Conservation (phyloP, 2,888 invertebrate genomes). For the Rhogogaster chlorosoma region DNA sequence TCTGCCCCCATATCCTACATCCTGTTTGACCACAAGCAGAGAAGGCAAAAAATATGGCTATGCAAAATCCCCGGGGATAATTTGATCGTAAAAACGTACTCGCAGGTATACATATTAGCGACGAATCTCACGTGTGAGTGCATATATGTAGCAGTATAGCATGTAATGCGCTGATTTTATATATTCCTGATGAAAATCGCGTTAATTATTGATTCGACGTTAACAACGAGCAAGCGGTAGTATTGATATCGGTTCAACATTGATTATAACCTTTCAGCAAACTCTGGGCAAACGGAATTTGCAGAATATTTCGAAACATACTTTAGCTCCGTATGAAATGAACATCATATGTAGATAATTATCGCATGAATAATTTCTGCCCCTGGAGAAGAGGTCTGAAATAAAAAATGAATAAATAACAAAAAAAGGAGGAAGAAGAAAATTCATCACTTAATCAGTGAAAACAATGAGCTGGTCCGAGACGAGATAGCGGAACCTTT, state of each 20-base stretch:
- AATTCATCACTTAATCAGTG: not conserved
- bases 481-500: not conserved
- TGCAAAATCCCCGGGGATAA: not conserved
- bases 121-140: not conserved
- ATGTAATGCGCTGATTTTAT: not conserved
- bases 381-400: too few relatives aligned
- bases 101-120: not conserved
- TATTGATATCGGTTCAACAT: conserved; percentile 1
- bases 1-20: not conserved
- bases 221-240: not conserved
- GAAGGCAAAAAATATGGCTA: not conserved
- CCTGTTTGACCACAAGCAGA: not conserved
- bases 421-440: not conserved
- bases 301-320: not conserved
- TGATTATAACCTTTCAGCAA: conserved; percentile 28
- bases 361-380: not conserved
- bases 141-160: not conserved
- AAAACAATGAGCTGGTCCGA: not conserved
- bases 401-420: not conserved
- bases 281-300: not conserved
- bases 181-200: not conserved
- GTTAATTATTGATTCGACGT: conserved; percentile 20
- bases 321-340: not conserved
- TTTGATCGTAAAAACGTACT: not conserved
- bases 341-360: not conserved